Percentiles rank a stretch among this genome's conserved stretches.
phyloP scores from a whole-genome alignment of 2,888 invertebrate species.

The Oscheius myriophilus region DNA sequence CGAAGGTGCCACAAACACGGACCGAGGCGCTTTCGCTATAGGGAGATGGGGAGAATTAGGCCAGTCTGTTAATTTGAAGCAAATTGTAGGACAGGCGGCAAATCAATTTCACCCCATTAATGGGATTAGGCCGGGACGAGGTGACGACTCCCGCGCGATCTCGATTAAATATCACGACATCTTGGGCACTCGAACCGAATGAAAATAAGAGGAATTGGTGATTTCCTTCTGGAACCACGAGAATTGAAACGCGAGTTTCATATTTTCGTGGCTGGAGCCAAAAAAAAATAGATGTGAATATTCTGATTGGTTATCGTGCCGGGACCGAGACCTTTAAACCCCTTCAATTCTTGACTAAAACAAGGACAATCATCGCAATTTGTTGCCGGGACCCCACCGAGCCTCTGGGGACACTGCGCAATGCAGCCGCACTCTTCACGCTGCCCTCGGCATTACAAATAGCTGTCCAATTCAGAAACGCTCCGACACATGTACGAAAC shows the following conservation, averaged over 20 bases:
- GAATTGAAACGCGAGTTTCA: background rate
- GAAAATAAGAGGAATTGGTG: background rate
- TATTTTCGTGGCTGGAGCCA: background rate
- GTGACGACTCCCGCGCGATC: constrained; percentile 8
- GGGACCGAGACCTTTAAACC: constrained; percentile 1
- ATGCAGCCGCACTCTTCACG: constrained; percentile 1
- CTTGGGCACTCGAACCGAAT: background rate
- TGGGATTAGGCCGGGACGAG: constrained; percentile 13
- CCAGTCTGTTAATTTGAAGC: constrained; percentile 16
- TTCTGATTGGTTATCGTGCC: too few relatives aligned
- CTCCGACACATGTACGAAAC: constrained; percentile 3
- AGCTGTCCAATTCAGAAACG: constrained; percentile 22
- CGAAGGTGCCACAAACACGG: constrained; percentile 22
- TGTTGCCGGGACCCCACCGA: background rate
- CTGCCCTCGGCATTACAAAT: constrained; percentile 19
- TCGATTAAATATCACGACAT: constrained; percentile 9
- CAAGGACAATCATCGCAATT: background rate
- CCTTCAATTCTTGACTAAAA: background rate
- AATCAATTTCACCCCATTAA: constrained; percentile 27
- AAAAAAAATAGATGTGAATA: too few relatives aligned
- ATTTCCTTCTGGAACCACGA: background rate
- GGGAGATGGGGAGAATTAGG: background rate
- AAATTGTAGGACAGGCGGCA: background rate
- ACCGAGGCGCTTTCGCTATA: background rate
- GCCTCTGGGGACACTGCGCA: constrained; percentile 3